phyloP scores from a whole-genome alignment of 2,888 invertebrate genomes.

The Physocephala rufipes region DNA sequence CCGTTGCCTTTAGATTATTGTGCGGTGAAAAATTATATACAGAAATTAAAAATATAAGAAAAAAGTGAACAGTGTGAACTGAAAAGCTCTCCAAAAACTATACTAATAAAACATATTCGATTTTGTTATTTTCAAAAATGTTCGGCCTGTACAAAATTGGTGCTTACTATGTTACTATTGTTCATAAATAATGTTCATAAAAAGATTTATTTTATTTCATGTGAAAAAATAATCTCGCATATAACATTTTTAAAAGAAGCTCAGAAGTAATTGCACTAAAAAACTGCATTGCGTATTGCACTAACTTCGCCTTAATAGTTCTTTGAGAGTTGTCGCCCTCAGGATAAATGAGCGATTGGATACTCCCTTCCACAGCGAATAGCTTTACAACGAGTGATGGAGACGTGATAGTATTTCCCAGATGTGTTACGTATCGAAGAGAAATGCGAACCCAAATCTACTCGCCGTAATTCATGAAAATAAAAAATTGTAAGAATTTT shows the following conservation, averaged over 20 bases:
- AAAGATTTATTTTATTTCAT: not conserved
- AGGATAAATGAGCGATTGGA: not conserved
- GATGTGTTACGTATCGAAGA: too few relatives aligned
- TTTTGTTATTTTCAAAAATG: not conserved
- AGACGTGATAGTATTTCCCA: not conserved
- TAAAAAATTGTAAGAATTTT: conserved; percentile 25
- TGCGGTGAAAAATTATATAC: conserved; percentile 47
- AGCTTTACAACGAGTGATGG: not conserved
- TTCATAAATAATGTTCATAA: too few relatives aligned
- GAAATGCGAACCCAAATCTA: not conserved
- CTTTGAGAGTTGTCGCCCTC: conserved; percentile 13
- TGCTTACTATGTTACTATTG: too few relatives aligned
- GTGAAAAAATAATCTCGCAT: not conserved
- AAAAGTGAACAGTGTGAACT: not conserved
- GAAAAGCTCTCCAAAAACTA: not conserved
- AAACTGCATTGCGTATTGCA: conserved; percentile 34
- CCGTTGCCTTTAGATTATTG: conserved; percentile 55
- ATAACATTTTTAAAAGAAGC: conserved; percentile 25
- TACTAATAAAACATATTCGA: not conserved
- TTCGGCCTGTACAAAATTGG: too few relatives aligned
- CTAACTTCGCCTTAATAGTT: conserved; percentile 19
- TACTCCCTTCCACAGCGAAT: not conserved
- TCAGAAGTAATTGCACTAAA: conserved; percentile 41
- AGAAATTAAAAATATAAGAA: not conserved
- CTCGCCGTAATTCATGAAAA: conserved; percentile 21